These are phyloP conservation scores for Bembecia ichneumoniformis DNA, from an alignment of 2,888 invertebrate species.

Conservation along the genomic window DNA sequence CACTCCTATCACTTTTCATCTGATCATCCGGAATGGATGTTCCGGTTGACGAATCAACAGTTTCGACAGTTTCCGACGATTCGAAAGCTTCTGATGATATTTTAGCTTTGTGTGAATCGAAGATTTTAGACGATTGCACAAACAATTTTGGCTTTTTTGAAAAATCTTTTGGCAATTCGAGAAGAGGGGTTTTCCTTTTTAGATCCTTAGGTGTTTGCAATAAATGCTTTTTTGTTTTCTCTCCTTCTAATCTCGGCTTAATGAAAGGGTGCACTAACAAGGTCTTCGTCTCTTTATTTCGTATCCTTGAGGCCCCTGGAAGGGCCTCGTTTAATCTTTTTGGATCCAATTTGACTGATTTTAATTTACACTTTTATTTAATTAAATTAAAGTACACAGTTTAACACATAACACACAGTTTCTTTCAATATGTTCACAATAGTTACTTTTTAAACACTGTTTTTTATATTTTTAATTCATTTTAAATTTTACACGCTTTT, in stretches of 20 bases:
- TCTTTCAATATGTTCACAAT: too few species aligned
- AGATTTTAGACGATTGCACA: conserved; percentile 4
- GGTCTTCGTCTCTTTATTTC: conserved; percentile 32
- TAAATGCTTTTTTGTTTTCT: conserved; percentile 36
- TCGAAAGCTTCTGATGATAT: neutral
- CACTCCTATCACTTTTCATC: neutral
- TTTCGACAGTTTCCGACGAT: neutral
- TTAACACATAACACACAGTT: too few species aligned
- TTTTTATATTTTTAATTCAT: too few species aligned
- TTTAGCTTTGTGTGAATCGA: neutral
- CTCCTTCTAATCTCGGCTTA: neutral
- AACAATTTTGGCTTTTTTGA: conserved; percentile 48
- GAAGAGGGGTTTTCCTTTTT: conserved; percentile 44
- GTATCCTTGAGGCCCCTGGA: conserved; percentile 35
- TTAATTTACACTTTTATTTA: conserved; percentile 7
- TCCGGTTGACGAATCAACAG: too few species aligned
- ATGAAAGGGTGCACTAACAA: conserved; percentile 46
- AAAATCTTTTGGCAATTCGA: conserved; percentile 43
- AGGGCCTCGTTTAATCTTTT: conserved; percentile 42
- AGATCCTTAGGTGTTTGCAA: conserved; percentile 53
- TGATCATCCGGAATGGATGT: neutral
- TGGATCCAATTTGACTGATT: conserved; percentile 58
- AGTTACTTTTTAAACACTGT: too few species aligned
- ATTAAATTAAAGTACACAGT: neutral
- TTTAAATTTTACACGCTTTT: too few species aligned